These are phyloP conservation scores for Smittia sp. DNA, from an alignment of 2,888 invertebrate genomes.

Conservation along the genomic window DNA sequence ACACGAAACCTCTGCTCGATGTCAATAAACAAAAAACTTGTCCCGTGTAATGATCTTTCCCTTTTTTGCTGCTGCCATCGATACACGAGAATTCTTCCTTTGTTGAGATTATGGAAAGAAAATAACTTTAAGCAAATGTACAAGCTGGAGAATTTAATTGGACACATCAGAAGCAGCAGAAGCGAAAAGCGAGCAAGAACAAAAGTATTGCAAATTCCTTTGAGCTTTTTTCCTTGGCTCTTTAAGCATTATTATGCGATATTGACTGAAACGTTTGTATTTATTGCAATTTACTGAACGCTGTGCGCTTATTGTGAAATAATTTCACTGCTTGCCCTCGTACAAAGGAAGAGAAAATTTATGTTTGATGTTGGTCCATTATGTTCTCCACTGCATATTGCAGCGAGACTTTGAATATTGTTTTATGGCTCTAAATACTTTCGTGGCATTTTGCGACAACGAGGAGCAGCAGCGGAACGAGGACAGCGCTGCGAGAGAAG, in stretches of 20 bases:
- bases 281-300: slow-evolving; percentile 6
- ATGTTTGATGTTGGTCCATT: slow-evolving; percentile 29
- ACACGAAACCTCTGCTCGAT: not conserved
- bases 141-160: slow-evolving; percentile 21
- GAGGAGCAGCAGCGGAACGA: not conserved
- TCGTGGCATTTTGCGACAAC: not conserved
- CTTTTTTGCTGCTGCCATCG: not conserved
- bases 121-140: slow-evolving; percentile 16
- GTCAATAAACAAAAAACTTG: not conserved
- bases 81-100: not conserved
- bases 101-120: slow-evolving; percentile 10
- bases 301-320: slow-evolving; percentile 15
- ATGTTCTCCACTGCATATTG: not conserved
- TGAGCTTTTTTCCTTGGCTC: not conserved
- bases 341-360: slow-evolving; percentile 15
- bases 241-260: not conserved
- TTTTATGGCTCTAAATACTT: slow-evolving; percentile 15
- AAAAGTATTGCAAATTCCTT: slow-evolving; percentile 15
- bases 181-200: not conserved
- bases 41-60: not conserved
- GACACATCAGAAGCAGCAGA: slow-evolving; percentile 18
- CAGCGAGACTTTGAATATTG: slow-evolving; percentile 6
- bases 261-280: no score
- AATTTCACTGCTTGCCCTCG: not conserved
- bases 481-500: not conserved